A percentile compares a stretch with the other conserved stretches of the same genome.
Conservation (phyloP, 2,888 invertebrate species). For the Notodonta dromedarius region DNA sequence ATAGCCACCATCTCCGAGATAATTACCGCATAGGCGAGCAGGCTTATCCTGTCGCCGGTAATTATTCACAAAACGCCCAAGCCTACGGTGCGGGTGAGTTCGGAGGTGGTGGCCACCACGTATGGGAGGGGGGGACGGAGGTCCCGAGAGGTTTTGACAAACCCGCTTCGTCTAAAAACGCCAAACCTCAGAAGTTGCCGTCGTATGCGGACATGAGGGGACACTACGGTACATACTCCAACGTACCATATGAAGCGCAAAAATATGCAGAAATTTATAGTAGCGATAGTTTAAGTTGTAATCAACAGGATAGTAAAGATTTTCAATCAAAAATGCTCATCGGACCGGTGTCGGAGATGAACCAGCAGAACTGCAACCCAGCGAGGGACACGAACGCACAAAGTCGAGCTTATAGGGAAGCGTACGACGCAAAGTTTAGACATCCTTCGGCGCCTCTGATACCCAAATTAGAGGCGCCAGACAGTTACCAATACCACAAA, state of each 20-base stretch:
- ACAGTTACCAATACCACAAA: constrained; percentile 72
- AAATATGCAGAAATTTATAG: constrained; percentile 78
- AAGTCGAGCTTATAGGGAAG: constrained; percentile 70
- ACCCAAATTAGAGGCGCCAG: constrained; percentile 77
- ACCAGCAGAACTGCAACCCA: constrained; percentile 73
- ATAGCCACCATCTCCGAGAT: constrained; percentile 98
- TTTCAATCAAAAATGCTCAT: constrained; percentile 83
- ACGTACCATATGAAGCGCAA: constrained; percentile 73
- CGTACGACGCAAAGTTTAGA: constrained; percentile 73
- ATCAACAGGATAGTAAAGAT: constrained; percentile 81
- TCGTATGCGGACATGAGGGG: constrained; percentile 75
- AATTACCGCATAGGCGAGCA: constrained; percentile 86
- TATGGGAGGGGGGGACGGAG: constrained; percentile 86
- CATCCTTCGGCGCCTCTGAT: constrained; percentile 74
- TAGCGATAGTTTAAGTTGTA: constrained; percentile 78
- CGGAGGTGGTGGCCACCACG: constrained; percentile 91
- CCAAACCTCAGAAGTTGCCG: constrained; percentile 75
- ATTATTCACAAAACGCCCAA: constrained; percentile 80
- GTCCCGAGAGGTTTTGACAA: constrained; percentile 72
- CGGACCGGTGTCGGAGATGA: constrained; percentile 81
- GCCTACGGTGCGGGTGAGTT: constrained; percentile 76
- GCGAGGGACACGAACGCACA: constrained; percentile 71
- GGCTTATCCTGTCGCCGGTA: constrained; percentile 78
- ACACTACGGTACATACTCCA: constrained; percentile 69
- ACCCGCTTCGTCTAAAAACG: constrained; percentile 64